Base-by-base conservation (phyloP, 2,797 vertebrate species). In the Sebastes cheni region DNA sequence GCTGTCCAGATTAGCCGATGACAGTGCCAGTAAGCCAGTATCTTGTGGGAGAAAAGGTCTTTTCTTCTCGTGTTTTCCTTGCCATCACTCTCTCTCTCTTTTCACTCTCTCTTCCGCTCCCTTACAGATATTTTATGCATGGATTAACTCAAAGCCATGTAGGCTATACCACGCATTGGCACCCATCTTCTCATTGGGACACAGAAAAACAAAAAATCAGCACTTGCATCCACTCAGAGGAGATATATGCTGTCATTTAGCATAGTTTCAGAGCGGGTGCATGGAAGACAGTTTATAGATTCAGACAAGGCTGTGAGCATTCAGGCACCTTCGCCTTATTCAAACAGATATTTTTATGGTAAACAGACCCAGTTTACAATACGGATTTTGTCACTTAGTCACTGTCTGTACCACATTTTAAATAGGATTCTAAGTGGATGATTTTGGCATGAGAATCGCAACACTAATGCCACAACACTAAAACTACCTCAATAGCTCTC, bases 101-200 rank as follows among this genome's bases (percentile, higher is more conserved):
- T 36, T 75, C 3, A 73, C 67, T 39, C 62, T 67, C 69, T 72
- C 62, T 61, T 67, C 70, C 39, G 20, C 25, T 78, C 79, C 70
- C 67, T 89, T 81, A 76, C 60, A 79, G 81, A 88, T 91, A 79
- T 87, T 88, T 87, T 82, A 91, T 93, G 88, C 88, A 85, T 83
- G 86, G 85, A 88, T 92, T 91, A 91, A 80, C 72, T 93, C 72
- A 84, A 87, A 91, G 84, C 78, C 68, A 67, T 88, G 86, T 81
- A 78, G 79, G 84, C 76, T 83, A 46, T 85, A 86, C 86, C 80
- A 85, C 77, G 22, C 84, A 83, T 77, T 85, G 87, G 86, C 87
- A 86, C 62, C 70, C 72, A 25, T 88, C 80, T 79, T 80, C 76
- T 86, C 80, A 71, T 39, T 76, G 74, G 86, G 69, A 85, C 76